A percentile compares a stretch with the other conserved stretches of the same genome.
These are phyloP conservation scores for Phortica okadai DNA, from an alignment of 2,888 invertebrate genomes.

Conservation along the genomic window DNA sequence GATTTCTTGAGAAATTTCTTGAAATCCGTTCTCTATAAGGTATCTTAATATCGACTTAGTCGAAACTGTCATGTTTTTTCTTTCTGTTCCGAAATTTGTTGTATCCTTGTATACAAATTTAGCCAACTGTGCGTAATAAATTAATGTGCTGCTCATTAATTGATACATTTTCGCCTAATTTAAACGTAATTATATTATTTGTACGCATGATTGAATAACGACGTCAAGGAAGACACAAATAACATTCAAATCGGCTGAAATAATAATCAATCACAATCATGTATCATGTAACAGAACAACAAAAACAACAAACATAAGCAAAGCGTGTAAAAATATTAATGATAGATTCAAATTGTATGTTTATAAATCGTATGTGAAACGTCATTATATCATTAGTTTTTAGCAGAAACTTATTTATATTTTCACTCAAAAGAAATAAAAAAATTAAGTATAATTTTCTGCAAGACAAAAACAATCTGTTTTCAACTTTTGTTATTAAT, in stretches of 20 bases:
- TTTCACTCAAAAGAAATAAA: no score
- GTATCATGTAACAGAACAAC: neutral
- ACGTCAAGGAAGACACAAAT: neutral
- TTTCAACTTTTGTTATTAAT: no score
- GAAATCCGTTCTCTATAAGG: no score
- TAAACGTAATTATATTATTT: constrained; percentile 47
- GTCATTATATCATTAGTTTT: no score
- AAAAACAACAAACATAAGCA: constrained; percentile 41
- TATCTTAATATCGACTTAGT: no score
- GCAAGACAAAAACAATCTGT: no score
- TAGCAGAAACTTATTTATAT: no score
- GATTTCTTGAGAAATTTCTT: no score
- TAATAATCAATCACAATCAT: constrained; percentile 37
- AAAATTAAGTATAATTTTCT: no score
- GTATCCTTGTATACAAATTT: neutral
- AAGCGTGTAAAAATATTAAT: constrained; percentile 56
- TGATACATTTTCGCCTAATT: constrained; percentile 44
- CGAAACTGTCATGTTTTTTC: no score
- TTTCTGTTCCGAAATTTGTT: neutral
- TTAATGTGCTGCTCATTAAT: constrained; percentile 30
- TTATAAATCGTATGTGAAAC: no score
- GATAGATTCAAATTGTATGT: constrained; percentile 30
- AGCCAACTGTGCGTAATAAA: neutral
- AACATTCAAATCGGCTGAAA: constrained; percentile 41
- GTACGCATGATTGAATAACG: constrained; percentile 40